Base-by-base conservation (phyloP, 1,140 invertebrate genomes). In the Papilio machaon region DNA sequence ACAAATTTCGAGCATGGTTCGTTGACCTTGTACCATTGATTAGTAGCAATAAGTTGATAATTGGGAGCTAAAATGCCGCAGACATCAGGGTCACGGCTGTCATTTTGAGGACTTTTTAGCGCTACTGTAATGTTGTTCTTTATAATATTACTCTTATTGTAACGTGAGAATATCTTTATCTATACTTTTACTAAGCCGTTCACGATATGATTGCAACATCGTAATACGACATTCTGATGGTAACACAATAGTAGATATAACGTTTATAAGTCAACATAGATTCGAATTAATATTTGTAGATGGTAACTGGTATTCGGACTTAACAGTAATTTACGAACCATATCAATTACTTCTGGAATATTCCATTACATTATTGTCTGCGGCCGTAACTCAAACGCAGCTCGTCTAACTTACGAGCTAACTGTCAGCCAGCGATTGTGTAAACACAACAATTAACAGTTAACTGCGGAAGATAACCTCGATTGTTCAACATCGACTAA, bases 81-180 rank as follows among this genome's bases (percentile, higher is more conserved):
- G 52, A 43, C 47, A 79, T 79, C 23, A 13, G 54, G 67, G 81
- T 47, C 78, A 58, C 73, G 81, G 73, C 60, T 78, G 19, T 76
- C 73, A 35, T 11, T 73, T 49, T 38, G 30, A 79, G 73, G 60
- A 76, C 73, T 46, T 54, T 77, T 80, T 80, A 77, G 79, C 67
- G 73, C 74, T 30, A 15, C 54, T 52, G 76, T 49, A 43, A 73
- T 79, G 15, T 47, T 78, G 76, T 77, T 70, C 58, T 81, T 17
- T 30, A 49, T 43, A 52, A 70, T 81, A 70, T 70, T 15, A 35
- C 23, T 70, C 11, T 38, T 7, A 70, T 70, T 1, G 5, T 70
- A 30, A 30, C 60, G 23, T 64, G 64, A 35, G 30, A 70, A 70
- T 38, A 70, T 15, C 4, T 70, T 6, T 2, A 60, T 60, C n/a